Evolutionary conservation across 2,113 vertebrate genomes (phyloP).

Genomic region (Lichenostomus cassidix): DNA sequence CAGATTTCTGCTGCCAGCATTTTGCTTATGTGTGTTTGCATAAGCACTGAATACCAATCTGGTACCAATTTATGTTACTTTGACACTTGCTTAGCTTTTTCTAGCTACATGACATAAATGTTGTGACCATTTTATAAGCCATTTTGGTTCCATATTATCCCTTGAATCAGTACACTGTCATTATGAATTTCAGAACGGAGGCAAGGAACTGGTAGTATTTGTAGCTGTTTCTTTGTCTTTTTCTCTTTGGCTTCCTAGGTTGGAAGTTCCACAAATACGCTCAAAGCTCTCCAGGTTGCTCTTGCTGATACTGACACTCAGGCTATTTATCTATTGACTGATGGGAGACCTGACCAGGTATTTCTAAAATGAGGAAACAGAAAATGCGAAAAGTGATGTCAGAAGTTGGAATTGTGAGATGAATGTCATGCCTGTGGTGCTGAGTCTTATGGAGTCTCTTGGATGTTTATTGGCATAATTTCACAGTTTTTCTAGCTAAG

Average conservation of each 20-base stretch:
- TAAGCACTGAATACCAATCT: background rate
- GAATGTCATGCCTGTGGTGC: background rate
- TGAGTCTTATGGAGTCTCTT: background rate
- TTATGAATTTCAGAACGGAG: background rate
- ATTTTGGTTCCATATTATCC: background rate
- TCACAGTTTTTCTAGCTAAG: background rate
- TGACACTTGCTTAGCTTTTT: background rate
- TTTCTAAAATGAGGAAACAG: background rate
- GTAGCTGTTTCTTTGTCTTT: background rate
- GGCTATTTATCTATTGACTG: slow-evolving; percentile 81
- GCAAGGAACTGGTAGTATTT: background rate
- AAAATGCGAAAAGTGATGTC: background rate
- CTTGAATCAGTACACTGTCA: background rate
- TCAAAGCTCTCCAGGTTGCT: slow-evolving; percentile 77
- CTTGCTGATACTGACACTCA: slow-evolving; percentile 73
- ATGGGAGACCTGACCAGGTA: slow-evolving; percentile 86
- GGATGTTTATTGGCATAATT: background rate
- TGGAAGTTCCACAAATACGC: slow-evolving; percentile 81
- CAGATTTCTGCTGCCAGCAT: background rate
- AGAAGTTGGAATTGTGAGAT: background rate
- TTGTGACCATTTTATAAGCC: background rate
- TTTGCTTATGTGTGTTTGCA: background rate
- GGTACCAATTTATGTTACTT: background rate
- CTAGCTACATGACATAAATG: background rate
- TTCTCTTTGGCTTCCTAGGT: slow-evolving; percentile 53